Percentiles rank a stretch among this genome's conserved stretches.
phyloP scores from a whole-genome alignment of 2,888 invertebrate genomes.

The Phrixothrix hirtus region DNA sequence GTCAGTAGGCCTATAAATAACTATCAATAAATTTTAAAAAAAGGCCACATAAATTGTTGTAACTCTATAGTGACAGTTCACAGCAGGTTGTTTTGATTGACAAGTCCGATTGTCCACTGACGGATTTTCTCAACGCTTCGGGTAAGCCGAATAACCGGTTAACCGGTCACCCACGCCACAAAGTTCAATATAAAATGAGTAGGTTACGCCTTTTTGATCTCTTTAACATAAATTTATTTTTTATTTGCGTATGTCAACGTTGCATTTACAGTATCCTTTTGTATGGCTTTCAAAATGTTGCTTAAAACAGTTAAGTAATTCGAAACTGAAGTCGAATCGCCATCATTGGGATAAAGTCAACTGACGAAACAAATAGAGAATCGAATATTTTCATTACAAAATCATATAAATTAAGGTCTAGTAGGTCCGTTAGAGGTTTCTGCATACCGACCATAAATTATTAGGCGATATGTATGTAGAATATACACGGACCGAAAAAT shows the following conservation, averaged over 20 bases:
- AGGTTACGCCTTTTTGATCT: neutral
- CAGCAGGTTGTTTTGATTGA: constrained; percentile 40
- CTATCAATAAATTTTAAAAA: constrained; percentile 3
- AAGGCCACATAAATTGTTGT: constrained; percentile 10
- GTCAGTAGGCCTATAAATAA: neutral
- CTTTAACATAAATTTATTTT: neutral
- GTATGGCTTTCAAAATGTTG: constrained; percentile 9
- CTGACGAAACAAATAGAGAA: no score
- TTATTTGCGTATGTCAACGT: neutral
- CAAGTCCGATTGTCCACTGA: constrained; percentile 38
- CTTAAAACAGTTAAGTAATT: no score
- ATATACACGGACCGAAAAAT: neutral
- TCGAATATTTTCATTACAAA: neutral
- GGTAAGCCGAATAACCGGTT: constrained; percentile 26
- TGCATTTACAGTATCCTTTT: neutral
- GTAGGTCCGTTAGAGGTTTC: constrained; percentile 5
- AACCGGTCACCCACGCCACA: constrained; percentile 26
- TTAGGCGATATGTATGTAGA: neutral
- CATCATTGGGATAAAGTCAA: no score
- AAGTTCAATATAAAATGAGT: constrained; percentile 6
- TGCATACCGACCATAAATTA: constrained; percentile 9
- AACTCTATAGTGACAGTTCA: constrained; percentile 34
- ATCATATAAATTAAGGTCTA: neutral
- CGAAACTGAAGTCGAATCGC: no score
- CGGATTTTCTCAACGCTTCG: constrained; percentile 35